These are phyloP conservation scores for Scaptomyza flava DNA, from an alignment of 2,888 invertebrate genomes.

Conservation along the genomic window DNA sequence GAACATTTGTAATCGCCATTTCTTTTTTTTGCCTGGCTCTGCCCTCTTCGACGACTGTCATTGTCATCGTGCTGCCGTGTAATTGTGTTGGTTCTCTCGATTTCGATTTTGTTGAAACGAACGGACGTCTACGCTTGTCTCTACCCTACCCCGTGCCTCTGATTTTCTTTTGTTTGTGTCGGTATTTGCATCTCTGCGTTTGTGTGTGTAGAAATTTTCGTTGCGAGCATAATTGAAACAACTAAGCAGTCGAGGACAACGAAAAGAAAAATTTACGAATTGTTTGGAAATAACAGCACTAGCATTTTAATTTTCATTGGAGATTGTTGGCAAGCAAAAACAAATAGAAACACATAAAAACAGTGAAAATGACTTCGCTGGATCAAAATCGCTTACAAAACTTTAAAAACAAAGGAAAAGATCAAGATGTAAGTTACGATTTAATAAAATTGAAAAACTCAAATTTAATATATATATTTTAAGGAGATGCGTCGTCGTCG, in stretches of 20 bases:
- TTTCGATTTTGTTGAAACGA: slow-evolving; percentile 52
- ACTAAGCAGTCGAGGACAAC: slow-evolving; percentile 42
- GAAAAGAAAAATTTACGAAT: slow-evolving; percentile 16
- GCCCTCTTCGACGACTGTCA: slow-evolving; percentile 40
- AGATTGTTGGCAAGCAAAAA: slow-evolving; percentile 34
- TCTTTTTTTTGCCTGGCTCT: slow-evolving; percentile 59
- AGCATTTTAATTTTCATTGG: slow-evolving; percentile 38
- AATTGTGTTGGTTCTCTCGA: slow-evolving; percentile 64
- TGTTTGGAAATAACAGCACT: slow-evolving; percentile 24
- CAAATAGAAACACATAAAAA: slow-evolving; percentile 21
- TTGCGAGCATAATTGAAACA: slow-evolving; percentile 52
- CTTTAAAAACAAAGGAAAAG: slow-evolving; percentile 99
- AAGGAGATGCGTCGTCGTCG: slow-evolving; percentile 98
- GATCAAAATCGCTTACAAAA: slow-evolving; percentile 91
- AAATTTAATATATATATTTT: slow-evolving; percentile 16
- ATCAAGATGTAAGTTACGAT: slow-evolving; percentile 95
- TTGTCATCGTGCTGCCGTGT: slow-evolving; percentile 66
- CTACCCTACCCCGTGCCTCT: slow-evolving; percentile 10
- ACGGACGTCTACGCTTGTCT: slow-evolving; percentile 35
- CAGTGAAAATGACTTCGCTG: slow-evolving; percentile 78
- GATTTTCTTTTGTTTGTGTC: slow-evolving; percentile 48
- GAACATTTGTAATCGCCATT: slow-evolving; percentile 68
- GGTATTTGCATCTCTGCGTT: slow-evolving; percentile 34
- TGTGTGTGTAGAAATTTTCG: slow-evolving; percentile 36
- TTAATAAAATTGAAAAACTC: neutral